Evolutionary conservation across 2,797 vertebrate genomes (phyloP).

Genomic region (Allobates femoralis): DNA sequence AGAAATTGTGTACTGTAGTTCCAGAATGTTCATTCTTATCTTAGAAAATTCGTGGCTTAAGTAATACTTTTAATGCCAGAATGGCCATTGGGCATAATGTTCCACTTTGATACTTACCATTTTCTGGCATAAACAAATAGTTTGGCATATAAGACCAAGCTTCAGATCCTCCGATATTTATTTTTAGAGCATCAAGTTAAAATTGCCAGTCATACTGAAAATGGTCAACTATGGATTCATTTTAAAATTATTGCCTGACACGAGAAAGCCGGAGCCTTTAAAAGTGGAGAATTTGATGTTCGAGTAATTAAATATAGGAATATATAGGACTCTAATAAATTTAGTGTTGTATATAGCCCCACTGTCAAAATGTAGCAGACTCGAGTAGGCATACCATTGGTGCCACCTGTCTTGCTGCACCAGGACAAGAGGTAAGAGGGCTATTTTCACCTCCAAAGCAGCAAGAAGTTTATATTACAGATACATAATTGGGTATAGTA

Average conservation of each 20-base stretch:
- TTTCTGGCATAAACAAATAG: conserved; percentile 23
- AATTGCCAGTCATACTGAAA: conserved; percentile 4
- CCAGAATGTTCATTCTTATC: conserved; percentile 43
- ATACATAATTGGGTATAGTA: no score
- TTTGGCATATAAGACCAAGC: conserved; percentile 19
- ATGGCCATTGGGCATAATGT: conserved; percentile 41
- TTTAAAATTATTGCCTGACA: neutral
- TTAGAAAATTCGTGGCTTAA: conserved; percentile 34
- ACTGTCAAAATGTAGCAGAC: no score
- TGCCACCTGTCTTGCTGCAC: no score
- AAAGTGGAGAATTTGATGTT: neutral
- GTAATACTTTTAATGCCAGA: conserved; percentile 42
- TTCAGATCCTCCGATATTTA: conserved; percentile 32
- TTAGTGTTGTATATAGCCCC: no score
- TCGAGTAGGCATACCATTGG: no score
- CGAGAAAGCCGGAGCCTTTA: neutral
- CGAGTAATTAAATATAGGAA: neutral
- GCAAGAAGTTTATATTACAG: no score
- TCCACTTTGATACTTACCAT: conserved; percentile 44
- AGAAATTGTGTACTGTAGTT: conserved; percentile 24
- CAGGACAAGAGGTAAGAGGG: no score
- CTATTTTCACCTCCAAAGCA: no score
- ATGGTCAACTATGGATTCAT: neutral
- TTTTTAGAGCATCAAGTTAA: conserved; percentile 30
- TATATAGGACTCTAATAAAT: neutral